Percentiles rank a stretch among this genome's conserved stretches.
Evolutionary conservation across 2,113 vertebrate genomes (phyloP).

Genomic region (Bubo scandiacus): DNA sequence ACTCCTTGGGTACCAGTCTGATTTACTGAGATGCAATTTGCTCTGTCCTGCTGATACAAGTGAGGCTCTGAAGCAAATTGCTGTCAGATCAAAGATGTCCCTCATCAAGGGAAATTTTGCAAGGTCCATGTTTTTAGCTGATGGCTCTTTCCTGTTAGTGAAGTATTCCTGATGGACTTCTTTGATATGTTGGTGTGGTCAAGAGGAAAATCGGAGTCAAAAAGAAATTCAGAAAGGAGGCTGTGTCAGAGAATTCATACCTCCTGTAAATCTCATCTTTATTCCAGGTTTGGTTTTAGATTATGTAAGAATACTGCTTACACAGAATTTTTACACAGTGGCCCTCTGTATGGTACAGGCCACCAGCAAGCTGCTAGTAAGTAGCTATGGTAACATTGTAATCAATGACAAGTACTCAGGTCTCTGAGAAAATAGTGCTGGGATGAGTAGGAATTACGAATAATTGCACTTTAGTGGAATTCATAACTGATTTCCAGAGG

Average conservation of each 20-base stretch:
- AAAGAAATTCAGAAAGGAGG: not conserved
- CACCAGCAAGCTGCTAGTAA: not conserved
- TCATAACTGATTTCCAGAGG: slow-evolving; percentile 32
- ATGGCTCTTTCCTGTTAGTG: not conserved
- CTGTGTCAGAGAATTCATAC: not conserved
- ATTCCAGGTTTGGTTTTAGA: not conserved
- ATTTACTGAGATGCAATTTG: not conserved
- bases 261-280: not conserved
- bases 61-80: not conserved
- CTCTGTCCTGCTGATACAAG: not conserved
- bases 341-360: not conserved
- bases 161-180: not conserved
- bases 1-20: not conserved
- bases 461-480: slow-evolving; percentile 31
- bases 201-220: not conserved
- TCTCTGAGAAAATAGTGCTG: not conserved
- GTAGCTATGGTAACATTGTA: not conserved
- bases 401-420: not conserved
- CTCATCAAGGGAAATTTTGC: not conserved
- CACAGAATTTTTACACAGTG: not conserved
- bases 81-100: not conserved
- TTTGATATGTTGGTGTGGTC: not conserved
- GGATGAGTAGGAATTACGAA: slow-evolving; percentile 21
- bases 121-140: not conserved
- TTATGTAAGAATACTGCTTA: not conserved